These are phyloP conservation scores for Drosophila pallidifrons DNA, from an alignment of 1,140 invertebrate species.

Conservation along the genomic window DNA sequence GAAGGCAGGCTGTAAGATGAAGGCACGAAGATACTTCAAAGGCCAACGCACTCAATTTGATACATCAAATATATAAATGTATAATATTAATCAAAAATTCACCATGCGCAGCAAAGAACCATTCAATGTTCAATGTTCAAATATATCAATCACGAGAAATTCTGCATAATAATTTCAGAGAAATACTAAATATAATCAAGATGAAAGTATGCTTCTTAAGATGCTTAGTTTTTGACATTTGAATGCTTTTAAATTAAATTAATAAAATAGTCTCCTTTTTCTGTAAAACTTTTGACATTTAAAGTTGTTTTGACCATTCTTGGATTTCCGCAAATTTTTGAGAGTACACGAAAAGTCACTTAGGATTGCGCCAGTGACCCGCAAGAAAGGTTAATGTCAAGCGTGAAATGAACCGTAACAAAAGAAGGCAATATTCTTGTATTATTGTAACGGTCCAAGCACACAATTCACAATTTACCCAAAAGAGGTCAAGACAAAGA, in stretches of 20 bases:
- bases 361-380: not conserved
- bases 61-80: conserved; percentile 1
- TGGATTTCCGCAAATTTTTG: not conserved
- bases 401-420: not conserved
- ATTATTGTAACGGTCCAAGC: not conserved
- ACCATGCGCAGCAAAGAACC: conserved; percentile 45
- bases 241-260: not conserved
- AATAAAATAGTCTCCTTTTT: not conserved
- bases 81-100: conserved; percentile 71
- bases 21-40: conserved; percentile 10
- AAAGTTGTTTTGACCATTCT: not conserved
- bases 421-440: conserved; percentile 3
- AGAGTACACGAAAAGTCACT: conserved; percentile 19
- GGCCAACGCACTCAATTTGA: conserved; percentile 4
- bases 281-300: not conserved
- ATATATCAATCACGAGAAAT: conserved; percentile 4
- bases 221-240: not conserved
- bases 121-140: conserved; percentile 37
- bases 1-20: not conserved
- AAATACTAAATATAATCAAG: not conserved
- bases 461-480: conserved; percentile 2
- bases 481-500: conserved; percentile 36
- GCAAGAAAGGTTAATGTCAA: conserved; percentile 1
- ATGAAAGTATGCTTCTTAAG: too few relatives aligned
- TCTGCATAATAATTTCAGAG: not conserved